Conservation (phyloP, 2,888 invertebrate species). For the Balanococcus diminutus region DNA sequence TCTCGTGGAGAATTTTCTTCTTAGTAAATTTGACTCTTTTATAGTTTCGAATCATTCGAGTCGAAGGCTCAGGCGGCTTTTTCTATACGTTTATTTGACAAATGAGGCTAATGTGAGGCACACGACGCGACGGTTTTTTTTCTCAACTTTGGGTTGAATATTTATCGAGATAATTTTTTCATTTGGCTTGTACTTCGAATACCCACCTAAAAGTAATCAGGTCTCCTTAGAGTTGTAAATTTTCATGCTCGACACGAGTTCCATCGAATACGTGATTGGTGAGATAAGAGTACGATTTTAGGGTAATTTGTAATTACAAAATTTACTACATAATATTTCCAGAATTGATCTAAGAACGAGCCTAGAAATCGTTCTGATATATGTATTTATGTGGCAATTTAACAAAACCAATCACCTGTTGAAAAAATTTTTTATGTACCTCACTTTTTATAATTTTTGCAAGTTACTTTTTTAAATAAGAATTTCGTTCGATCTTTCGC, state of each 20-base stretch:
- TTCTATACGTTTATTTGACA: not conserved
- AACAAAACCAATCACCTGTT: too few relatives aligned
- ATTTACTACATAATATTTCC: too few relatives aligned
- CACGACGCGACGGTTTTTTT: not conserved
- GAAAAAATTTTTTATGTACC: too few relatives aligned
- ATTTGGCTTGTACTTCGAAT: not conserved
- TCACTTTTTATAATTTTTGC: too few relatives aligned
- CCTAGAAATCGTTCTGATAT: too few relatives aligned
- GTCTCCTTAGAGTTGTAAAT: not conserved
- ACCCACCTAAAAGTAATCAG: not conserved
- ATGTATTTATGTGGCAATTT: too few relatives aligned
- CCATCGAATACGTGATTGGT: not conserved
- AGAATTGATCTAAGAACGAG: too few relatives aligned
- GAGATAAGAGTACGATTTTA: too few relatives aligned
- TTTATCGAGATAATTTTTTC: not conserved
- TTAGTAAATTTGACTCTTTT: not conserved
- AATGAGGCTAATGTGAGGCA: not conserved
- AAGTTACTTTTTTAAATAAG: too few relatives aligned
- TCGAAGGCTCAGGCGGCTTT: not conserved
- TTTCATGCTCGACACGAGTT: not conserved
- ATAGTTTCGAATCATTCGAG: not conserved
- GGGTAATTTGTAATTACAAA: too few relatives aligned
- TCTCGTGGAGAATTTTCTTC: not conserved
- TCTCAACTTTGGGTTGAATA: not conserved
- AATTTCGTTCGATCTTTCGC: too few relatives aligned